Conservation (phyloP, 2,113 vertebrate species). For the Zosterops borbonicus region DNA sequence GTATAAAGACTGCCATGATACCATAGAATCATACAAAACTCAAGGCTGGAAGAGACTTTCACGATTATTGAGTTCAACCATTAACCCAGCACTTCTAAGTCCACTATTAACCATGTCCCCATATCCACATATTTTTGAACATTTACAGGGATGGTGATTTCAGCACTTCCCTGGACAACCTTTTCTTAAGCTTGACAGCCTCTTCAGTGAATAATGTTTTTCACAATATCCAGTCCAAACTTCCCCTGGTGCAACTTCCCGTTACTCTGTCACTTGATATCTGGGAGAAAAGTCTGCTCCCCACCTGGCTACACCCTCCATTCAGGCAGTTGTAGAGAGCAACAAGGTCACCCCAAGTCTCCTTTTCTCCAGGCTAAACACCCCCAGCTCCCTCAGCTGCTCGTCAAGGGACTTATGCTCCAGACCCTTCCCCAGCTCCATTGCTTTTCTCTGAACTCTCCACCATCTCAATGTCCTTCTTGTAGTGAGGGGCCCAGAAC, state of each 20-base stretch:
- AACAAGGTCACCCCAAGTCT: not conserved
- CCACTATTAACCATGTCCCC: not conserved
- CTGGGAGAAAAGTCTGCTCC: not conserved
- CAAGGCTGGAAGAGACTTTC: not conserved
- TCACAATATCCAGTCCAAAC: not conserved
- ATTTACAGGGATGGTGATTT: not conserved
- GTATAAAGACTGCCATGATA: not conserved
- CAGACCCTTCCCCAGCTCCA: not conserved
- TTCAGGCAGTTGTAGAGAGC: not conserved
- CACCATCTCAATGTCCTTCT: not conserved
- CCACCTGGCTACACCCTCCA: too few species aligned
- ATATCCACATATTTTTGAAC: not conserved
- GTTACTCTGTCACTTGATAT: too few species aligned
- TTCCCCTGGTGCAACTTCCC: not conserved
- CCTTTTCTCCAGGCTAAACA: not conserved
- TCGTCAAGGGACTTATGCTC: not conserved
- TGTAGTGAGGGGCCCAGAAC: not conserved
- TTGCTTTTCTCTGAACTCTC: not conserved
- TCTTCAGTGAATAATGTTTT: not conserved
- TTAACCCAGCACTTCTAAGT: not conserved
- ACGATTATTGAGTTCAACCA: not conserved
- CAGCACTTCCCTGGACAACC: not conserved
- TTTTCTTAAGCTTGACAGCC: not conserved
- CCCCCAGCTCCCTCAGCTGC: accelerated
- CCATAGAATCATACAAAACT: not conserved